Base-by-base conservation (phyloP, 2,797 vertebrate genomes). In the Nothura maculosa region DNA sequence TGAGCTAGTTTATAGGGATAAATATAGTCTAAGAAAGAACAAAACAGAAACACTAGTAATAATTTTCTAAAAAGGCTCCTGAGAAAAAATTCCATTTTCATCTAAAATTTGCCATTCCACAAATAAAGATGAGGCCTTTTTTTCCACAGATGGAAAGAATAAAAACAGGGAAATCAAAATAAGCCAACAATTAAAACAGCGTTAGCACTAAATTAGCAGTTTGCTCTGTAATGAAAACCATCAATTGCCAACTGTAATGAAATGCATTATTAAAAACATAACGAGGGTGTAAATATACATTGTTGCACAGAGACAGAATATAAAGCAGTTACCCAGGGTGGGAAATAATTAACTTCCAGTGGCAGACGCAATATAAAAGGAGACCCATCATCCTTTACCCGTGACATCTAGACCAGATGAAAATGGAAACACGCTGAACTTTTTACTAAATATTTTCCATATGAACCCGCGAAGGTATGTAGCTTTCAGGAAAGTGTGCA, bases 241-340 rank as follows among this genome's bases (percentile, higher is more conserved):
- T 93, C 89, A 92, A 92, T 92, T 87, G 91, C 74, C 66, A 92
- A 83, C 76, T 76, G 87, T 83, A 96, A 96, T 96, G 84, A 94
- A 95, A 96, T 95, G 93, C 88, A 94, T 94, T 95, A 95, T 94
- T 95, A 91, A 96, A 95, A 92, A 92, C 74, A 84, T 93, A 95
- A 96, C 25, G 19, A 95, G 86, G 45, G 68, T 85, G 52, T 89
- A 95, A 95, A 93, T 94, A 92, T 68, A 94, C 81, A 94, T 82
- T 81, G 52, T 61, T 72, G 64, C 57, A 94, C 36, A 90, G 86
- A 94, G 68, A 92, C 70, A 85, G 20, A 70, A 89, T 88, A 87
- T 93, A 78, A 92, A 89, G 61, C 54, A 92, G 45, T 72, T 72
- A 77, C 15, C 32, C 61, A 43, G n/a, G 32, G 18, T 36, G 30